phyloP scores from a whole-genome alignment of 2,113 vertebrate species.

The Dryoscopus gambensis region DNA sequence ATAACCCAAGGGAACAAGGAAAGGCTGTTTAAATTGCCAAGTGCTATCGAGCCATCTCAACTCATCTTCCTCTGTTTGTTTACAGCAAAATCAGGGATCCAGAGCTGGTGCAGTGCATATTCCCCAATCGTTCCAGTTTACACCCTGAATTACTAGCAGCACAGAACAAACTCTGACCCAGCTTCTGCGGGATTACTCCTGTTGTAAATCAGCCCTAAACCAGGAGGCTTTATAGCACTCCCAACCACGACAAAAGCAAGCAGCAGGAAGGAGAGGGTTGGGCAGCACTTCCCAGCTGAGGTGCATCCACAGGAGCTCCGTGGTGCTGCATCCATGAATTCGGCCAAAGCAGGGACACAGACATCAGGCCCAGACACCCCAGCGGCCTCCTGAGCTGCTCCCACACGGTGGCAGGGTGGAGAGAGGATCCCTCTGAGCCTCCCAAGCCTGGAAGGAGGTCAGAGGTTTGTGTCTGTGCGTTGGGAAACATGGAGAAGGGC shows the following conservation, averaged over 20 bases:
- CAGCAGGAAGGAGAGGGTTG: background rate
- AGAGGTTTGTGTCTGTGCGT: background rate
- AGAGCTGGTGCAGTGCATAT: background rate
- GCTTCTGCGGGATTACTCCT: background rate
- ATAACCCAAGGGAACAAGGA: background rate
- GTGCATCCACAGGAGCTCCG: rapidly evolving
- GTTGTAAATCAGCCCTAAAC: background rate
- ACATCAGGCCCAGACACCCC: background rate
- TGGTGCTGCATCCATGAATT: background rate
- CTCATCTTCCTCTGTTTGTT: background rate
- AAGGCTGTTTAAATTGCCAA: background rate
- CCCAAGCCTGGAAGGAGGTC: background rate
- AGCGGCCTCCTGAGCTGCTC: background rate
- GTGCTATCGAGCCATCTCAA: background rate
- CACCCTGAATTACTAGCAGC: background rate
- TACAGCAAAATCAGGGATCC: background rate
- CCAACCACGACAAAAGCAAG: background rate
- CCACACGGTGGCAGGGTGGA: background rate
- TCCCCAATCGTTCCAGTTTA: background rate
- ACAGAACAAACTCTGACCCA: background rate
- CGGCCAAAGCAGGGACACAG: background rate
- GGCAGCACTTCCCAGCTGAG: background rate
- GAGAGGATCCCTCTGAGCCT: background rate
- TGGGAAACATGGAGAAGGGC: background rate
- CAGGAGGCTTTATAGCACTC: background rate